Base-by-base conservation (phyloP, 2,797 vertebrate genomes). In the Neomorphus geoffroyi region DNA sequence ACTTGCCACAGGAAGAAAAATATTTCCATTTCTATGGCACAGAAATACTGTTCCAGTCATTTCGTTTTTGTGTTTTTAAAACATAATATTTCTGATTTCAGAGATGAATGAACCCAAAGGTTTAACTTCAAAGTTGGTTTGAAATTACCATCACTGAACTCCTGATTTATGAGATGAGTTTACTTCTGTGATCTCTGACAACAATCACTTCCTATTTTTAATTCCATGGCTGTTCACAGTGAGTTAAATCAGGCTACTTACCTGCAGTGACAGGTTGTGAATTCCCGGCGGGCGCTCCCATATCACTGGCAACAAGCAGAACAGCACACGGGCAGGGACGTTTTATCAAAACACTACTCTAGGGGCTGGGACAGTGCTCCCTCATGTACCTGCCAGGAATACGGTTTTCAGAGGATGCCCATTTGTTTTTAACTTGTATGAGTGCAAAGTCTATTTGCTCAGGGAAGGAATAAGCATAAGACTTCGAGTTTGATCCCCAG, bases 341-440 rank as follows among this genome's bases (percentile, higher is more conserved):
- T 92, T 80, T 78, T 45, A 61, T 32, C 35, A 33, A 28, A 84
- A 57, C 8, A 3, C 4, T 4, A 5, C 10, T 69, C 16, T 7
- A 8, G 43, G 23, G 11, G 2, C 0, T 73, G 57, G 30, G n/a
- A 32, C 2, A 1, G 7, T 64, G 32, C 3, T 54, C 10, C 28
- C 30, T 33, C 56, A 16, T 10, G 21, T 57, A 50, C 39, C 60
- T 87, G 11, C 48, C 23, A 67, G 32, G 30, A 85, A 24, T n/a
- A 61, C 51, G 27, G 32, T 37, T 88, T 90, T 79, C 35, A 45
- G 46, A 35, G 30, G 22, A 22, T 8, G 10, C 39, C 9, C n/a
- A 62, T 66, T 62, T 77, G 23, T 69, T 81, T 41, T 78, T 81
- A 39, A 50, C n/a, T 35, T 23, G 3, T 24, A 24, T 32, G 11